phyloP scores from a whole-genome alignment of 2,888 invertebrate genomes.

The Hybos culiciformis region DNA sequence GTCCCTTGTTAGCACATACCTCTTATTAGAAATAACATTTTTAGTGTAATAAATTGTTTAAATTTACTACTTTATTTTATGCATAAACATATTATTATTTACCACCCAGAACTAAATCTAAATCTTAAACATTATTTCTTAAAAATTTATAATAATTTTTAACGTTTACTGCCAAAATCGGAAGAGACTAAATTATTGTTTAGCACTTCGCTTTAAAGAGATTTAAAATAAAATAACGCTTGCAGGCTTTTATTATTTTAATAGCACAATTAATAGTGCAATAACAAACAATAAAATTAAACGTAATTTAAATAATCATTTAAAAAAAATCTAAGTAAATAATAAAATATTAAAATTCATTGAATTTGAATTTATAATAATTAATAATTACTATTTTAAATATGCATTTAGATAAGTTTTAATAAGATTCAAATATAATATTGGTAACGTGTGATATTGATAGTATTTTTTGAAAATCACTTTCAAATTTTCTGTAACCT shows the following conservation, averaged over 20 bases:
- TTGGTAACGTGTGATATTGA: neutral
- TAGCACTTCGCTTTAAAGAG: neutral
- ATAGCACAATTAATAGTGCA: neutral
- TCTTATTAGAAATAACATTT: too few relatives aligned
- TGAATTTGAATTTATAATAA: too few relatives aligned
- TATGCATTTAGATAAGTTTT: neutral
- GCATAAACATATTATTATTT: too few relatives aligned
- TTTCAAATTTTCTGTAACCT: neutral
- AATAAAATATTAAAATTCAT: too few relatives aligned
- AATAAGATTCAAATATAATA: neutral
- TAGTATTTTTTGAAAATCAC: neutral
- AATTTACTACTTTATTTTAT: too few relatives aligned
- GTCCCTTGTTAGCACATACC: too few relatives aligned
- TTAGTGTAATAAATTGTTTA: too few relatives aligned
- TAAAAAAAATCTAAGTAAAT: neutral
- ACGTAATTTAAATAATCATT: neutral
- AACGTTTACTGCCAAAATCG: neutral
- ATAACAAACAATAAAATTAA: neutral
- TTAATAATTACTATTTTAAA: neutral
- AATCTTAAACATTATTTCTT: too few relatives aligned
- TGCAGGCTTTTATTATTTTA: neutral
- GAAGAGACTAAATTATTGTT: neutral
- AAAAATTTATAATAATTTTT: too few relatives aligned
- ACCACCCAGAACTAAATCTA: too few relatives aligned
- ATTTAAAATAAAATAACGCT: neutral